A percentile compares a stretch with the other conserved stretches of the same genome.
These are phyloP conservation scores for Macrotis lagotis DNA, from an alignment of 2,113 vertebrate species.

Conservation along the genomic window DNA sequence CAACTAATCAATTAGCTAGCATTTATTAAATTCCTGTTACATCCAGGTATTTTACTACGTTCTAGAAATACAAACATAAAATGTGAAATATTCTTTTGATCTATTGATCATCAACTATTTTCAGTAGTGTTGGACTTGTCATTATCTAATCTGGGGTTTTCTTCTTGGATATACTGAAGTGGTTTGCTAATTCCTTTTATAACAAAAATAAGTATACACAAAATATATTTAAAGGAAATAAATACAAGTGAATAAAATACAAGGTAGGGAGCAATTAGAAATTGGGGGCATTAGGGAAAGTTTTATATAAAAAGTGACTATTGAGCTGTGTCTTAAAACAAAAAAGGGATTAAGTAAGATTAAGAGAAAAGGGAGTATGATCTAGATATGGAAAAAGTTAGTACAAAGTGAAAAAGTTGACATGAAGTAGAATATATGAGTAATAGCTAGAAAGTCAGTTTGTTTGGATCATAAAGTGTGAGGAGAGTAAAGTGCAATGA, in stretches of 20 bases:
- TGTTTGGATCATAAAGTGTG: not conserved
- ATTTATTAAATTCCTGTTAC: not conserved
- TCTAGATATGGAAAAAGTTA: not conserved
- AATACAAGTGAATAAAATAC: not conserved
- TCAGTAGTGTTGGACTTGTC: not conserved
- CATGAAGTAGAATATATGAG: not conserved
- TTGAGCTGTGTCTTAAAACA: not conserved
- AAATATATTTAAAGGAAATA: not conserved
- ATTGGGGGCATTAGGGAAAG: not conserved
- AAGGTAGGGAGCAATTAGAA: not conserved
- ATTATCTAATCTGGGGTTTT: not conserved
- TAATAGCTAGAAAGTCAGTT: not conserved
- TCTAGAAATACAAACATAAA: not conserved
- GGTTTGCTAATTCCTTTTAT: not conserved
- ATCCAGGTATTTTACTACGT: not conserved
- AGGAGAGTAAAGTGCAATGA: not conserved
- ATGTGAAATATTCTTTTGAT: not conserved
- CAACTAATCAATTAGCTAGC: not conserved
- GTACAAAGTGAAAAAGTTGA: not conserved
- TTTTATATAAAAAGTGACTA: not conserved
- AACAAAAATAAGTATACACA: not conserved
- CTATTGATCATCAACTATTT: not conserved
- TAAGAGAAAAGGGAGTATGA: not conserved
- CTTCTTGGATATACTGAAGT: not conserved
- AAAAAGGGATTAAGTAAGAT: not conserved